A percentile compares a stretch with the other conserved stretches of the same genome.
Conservation (phyloP, 2,888 invertebrate genomes). For the Chironomus tentans region DNA sequence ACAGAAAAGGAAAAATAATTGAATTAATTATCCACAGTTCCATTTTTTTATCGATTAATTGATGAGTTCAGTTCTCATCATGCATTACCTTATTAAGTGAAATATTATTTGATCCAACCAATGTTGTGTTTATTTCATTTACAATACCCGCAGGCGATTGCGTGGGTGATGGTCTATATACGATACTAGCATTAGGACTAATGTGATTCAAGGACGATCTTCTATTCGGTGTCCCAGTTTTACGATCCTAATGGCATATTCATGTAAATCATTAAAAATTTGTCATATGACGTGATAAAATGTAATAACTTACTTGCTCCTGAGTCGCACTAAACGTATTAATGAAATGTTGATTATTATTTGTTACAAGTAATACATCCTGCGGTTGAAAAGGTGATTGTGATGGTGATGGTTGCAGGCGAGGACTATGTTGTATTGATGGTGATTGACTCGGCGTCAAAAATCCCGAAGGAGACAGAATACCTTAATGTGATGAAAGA, state of each 20-base stretch:
- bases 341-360: slow-evolving; percentile 36
- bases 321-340: slow-evolving; percentile 36
- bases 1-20: neutral
- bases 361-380: slow-evolving; percentile 43
- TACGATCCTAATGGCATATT: slow-evolving; percentile 37
- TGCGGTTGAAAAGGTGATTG: slow-evolving; percentile 43
- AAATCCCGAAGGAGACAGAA: slow-evolving; percentile 45
- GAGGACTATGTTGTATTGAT: slow-evolving; percentile 44
- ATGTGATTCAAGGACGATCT: slow-evolving; percentile 43
- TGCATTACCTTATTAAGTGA: slow-evolving; percentile 40
- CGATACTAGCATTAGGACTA: slow-evolving; percentile 42
- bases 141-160: slow-evolving; percentile 42
- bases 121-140: slow-evolving; percentile 43
- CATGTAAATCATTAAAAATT: neutral
- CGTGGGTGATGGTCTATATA: slow-evolving; percentile 43
- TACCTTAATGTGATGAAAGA: slow-evolving; percentile 34
- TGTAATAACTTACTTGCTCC: slow-evolving; percentile 37
- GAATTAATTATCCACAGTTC: neutral
- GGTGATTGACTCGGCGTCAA: slow-evolving; percentile 45
- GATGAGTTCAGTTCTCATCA: neutral
- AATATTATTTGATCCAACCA: slow-evolving; percentile 43
- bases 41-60: no score
- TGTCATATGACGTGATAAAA: neutral
- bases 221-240: slow-evolving; percentile 44
- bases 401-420: slow-evolving; percentile 43